These are phyloP conservation scores for Drosophila equinoxialis DNA, from an alignment of 1,140 invertebrate genomes.

Conservation along the genomic window DNA sequence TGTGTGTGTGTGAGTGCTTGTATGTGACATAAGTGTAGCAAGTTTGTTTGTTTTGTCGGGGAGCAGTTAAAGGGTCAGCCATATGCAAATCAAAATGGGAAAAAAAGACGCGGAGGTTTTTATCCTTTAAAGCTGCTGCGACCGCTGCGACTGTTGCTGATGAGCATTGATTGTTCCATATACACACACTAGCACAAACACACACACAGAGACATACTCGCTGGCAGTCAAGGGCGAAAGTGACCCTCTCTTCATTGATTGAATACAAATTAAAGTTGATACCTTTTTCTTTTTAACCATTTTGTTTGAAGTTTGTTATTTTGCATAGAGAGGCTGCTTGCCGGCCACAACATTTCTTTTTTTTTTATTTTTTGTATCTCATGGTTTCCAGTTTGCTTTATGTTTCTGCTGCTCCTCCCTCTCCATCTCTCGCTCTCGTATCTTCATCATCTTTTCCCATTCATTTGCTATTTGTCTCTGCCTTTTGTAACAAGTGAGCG, in stretches of 20 bases:
- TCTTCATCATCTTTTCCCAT: conserved; percentile 1
- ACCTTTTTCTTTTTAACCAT: conserved; percentile 36
- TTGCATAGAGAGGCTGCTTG: conserved; percentile 31
- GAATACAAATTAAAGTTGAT: conserved; percentile 75
- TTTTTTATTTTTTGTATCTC: conserved; percentile 33
- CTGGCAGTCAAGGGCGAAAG: conserved; percentile 36
- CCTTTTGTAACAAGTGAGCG: conserved; percentile 63
- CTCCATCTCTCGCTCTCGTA: neutral
- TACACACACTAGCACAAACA: neutral
- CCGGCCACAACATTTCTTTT: conserved; percentile 33
- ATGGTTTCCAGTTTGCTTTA: conserved; percentile 50
- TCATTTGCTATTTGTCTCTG: neutral
- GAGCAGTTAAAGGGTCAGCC: conserved; percentile 61
- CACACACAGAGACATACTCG: neutral
- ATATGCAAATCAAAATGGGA: conserved; percentile 69
- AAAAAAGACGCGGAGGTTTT: conserved; percentile 29
- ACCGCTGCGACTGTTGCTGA: conserved; percentile 40
- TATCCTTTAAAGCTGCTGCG: conserved; percentile 49
- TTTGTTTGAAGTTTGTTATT: conserved; percentile 30
- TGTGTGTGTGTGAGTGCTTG: conserved; percentile 10
- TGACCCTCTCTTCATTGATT: conserved; percentile 55
- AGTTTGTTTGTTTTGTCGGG: conserved; percentile 67
- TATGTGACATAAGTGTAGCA: conserved; percentile 75
- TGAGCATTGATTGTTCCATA: conserved; percentile 68
- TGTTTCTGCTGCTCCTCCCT: neutral